Conservation (phyloP, 35 echinoderm and acorn worm species). For the Amphiura filiformis region DNA sequence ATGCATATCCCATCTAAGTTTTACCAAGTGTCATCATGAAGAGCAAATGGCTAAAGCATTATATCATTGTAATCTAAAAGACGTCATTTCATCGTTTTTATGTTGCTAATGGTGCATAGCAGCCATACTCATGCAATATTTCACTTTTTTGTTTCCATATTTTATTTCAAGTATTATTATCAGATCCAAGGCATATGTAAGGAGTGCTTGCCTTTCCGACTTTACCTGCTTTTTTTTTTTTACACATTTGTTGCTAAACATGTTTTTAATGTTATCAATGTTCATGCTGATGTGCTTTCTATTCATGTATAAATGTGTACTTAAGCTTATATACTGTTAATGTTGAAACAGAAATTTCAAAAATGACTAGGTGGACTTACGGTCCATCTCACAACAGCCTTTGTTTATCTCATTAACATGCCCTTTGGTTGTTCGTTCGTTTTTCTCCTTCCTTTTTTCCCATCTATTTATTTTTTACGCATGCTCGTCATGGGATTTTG, state of each 20-base stretch:
- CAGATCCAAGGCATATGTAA: too few species aligned
- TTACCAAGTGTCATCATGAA: too few species aligned
- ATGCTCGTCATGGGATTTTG: neutral
- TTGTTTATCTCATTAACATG: neutral
- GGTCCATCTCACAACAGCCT: neutral
- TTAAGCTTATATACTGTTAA: neutral
- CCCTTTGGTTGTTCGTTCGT: neutral
- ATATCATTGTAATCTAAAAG: too few species aligned
- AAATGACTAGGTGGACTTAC: neutral
- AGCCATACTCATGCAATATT: too few species aligned
- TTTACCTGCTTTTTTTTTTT: neutral
- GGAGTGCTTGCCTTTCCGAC: too few species aligned
- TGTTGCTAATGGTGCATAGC: too few species aligned
- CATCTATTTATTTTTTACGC: constrained; percentile 5
- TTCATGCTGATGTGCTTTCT: neutral
- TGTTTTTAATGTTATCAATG: neutral
- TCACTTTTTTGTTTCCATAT: too few species aligned
- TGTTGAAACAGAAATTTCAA: neutral
- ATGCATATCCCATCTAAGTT: too few species aligned
- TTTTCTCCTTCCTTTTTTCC: constrained; percentile 12
- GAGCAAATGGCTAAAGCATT: too few species aligned
- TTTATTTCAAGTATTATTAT: too few species aligned
- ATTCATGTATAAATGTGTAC: neutral
- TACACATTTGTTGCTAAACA: neutral
- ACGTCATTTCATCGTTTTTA: too few species aligned